Evolutionary conservation across 2,113 vertebrate species (phyloP).

Genomic region (Athene noctua): DNA sequence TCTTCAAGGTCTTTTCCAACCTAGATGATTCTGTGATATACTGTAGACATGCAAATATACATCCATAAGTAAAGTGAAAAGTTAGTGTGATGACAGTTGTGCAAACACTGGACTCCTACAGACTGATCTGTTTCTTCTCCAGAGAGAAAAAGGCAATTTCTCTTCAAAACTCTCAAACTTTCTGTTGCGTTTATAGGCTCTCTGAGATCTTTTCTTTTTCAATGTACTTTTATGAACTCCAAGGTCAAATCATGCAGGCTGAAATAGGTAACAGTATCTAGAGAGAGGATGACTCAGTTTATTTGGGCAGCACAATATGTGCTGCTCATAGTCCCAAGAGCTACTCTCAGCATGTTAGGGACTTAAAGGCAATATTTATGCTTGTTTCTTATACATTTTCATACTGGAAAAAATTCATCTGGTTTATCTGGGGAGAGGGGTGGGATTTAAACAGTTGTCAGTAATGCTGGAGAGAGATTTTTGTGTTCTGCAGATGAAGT

Average conservation of each 20-base stretch:
- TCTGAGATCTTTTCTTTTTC: not conserved
- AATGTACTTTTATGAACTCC: not conserved
- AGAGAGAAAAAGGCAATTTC: not conserved
- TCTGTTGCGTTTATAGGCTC: not conserved
- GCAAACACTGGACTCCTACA: not conserved
- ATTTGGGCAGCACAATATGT: constrained; percentile 6
- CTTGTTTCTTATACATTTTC: not conserved
- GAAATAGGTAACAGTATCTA: constrained; percentile 38
- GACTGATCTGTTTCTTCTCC: not conserved
- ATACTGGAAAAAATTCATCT: not conserved
- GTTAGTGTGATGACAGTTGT: not conserved
- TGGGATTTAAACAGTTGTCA: not conserved
- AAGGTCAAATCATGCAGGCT: constrained; percentile 44
- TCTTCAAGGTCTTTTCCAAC: too few relatives aligned
- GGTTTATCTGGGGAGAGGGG: not conserved
- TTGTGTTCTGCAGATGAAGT: not conserved
- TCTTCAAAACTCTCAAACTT: not conserved
- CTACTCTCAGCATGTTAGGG: not conserved
- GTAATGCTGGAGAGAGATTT: not conserved
- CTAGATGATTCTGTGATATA: not conserved
- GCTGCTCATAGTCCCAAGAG: not conserved
- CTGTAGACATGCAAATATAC: not conserved
- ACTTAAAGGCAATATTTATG: constrained; percentile 9
- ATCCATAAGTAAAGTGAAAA: not conserved
- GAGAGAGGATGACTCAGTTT: constrained; percentile 54